Evolutionary conservation across 2,797 vertebrate species (phyloP), one percentile per base, ranked within the genome.

Genomic region (Amphiprion clarkii): DNA sequence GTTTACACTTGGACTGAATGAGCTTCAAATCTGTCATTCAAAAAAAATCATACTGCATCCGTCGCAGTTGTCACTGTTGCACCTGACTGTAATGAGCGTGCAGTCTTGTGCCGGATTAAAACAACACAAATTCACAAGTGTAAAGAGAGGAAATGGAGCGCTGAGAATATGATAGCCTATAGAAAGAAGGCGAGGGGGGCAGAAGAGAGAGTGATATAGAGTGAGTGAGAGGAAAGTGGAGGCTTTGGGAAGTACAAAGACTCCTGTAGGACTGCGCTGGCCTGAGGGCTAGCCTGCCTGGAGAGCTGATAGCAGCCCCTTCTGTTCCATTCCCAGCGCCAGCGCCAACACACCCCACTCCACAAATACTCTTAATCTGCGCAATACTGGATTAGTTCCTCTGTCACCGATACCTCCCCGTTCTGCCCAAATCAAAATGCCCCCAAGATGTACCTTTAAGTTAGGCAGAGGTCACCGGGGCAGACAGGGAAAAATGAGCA

Each of bases 301-400:
- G 93, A 94, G 88, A 90, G 89, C 84, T 90, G 94, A 93, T 95
- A 95, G 95, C 87, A 93, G 83, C 78, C 81, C 84, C 92, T 88
- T 92, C 87, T 90, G 87, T 91, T 87, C 86, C 67, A 85, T 90
- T 71, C 83, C 76, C 78, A 68, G 89, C 87, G 73, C 87, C 89
- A 84, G 88, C 83, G 78, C 90, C 91, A 92, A 88, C 89, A 88
- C 92, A 89, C 91, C 88, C 91, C 84, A 76, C 87, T 82, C 92
- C 93, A 94, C 94, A 91, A 92, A 82, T 89, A 93, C 94, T 90
- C 94, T 93, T 94, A 94, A 97, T 97, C 96, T 95, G 93, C 92
- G 92, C 94, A 95, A 90, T 90, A 94, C 93, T 95, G 93, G 96
- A 95, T 97, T 96, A 96, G 92, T 93, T 89, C 91, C 93, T 89